Conservation (phyloP, 2,113 vertebrate genomes). For the Colinus virginianus region DNA sequence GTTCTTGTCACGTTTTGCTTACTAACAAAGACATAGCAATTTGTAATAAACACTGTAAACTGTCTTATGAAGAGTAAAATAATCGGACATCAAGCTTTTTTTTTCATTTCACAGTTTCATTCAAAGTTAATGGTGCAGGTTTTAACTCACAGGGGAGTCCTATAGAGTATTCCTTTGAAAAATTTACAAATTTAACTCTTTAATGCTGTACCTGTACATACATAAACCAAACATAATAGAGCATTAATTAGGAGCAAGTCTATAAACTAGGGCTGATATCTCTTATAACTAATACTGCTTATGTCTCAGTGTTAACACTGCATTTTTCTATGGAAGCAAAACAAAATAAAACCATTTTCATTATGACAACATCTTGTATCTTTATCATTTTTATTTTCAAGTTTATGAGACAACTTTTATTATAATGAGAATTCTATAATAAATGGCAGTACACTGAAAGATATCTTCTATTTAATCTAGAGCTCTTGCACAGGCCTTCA, state of each 20-base stretch:
- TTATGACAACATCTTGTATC: not conserved
- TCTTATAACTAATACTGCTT: not conserved
- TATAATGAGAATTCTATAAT: not conserved
- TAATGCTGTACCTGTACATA: not conserved
- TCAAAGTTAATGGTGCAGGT: not conserved
- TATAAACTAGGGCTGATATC: not conserved
- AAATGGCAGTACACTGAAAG: not conserved
- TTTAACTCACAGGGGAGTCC: not conserved
- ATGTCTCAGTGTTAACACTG: fast-evolving
- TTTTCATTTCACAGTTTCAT: not conserved
- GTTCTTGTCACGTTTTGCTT: not conserved
- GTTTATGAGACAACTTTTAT: not conserved
- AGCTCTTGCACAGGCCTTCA: not conserved
- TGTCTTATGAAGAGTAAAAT: not conserved
- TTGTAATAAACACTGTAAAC: slow-evolving; percentile 23
- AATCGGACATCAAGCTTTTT: not conserved
- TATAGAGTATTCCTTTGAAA: not conserved
- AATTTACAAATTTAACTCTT: not conserved
- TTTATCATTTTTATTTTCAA: not conserved
- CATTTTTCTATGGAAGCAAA: not conserved
- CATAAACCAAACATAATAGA: not conserved
- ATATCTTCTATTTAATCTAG: not conserved
- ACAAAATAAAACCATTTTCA: not conserved
- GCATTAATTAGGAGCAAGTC: not conserved
- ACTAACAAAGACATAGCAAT: slow-evolving; percentile 27